Conservation (phyloP, 2,888 invertebrate genomes). For the Drosophila hamatofila region DNA sequence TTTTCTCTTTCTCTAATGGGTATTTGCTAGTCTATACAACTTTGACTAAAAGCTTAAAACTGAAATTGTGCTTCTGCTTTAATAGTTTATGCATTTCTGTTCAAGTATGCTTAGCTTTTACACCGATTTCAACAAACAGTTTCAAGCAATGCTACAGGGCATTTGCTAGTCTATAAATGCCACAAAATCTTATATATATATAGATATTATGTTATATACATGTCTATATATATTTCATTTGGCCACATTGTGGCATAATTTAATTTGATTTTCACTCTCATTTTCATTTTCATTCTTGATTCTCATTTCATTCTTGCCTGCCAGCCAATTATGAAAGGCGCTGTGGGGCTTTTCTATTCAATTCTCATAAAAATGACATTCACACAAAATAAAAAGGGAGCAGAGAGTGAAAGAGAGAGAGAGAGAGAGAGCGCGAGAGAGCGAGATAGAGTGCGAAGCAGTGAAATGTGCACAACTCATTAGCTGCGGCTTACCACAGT, state of each 20-base stretch:
- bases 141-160: not conserved
- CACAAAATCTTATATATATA: not conserved
- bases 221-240: constrained; percentile 9
- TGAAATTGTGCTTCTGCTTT: not conserved
- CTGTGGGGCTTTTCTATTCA: constrained; percentile 30
- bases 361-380: constrained; percentile 40
- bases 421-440: not conserved
- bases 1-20: not conserved
- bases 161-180: not conserved
- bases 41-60: not conserved
- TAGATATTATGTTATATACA: not conserved
- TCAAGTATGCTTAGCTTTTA: not conserved
- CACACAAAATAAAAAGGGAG: constrained; percentile 5
- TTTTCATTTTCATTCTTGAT: constrained; percentile 31
- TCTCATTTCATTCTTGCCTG: constrained; percentile 18
- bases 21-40: not conserved
- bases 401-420: not conserved
- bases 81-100: not conserved
- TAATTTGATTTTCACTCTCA: constrained; percentile 47
- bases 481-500: constrained; percentile 40
- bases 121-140: too few relatives aligned
- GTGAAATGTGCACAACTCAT: constrained; percentile 56
- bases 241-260: constrained; percentile 43
- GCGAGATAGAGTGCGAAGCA: not conserved
- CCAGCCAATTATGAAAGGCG: constrained; percentile 39